Evolutionary conservation across 2,888 invertebrate species (phyloP).

Genomic region (Diarsia dahlii): DNA sequence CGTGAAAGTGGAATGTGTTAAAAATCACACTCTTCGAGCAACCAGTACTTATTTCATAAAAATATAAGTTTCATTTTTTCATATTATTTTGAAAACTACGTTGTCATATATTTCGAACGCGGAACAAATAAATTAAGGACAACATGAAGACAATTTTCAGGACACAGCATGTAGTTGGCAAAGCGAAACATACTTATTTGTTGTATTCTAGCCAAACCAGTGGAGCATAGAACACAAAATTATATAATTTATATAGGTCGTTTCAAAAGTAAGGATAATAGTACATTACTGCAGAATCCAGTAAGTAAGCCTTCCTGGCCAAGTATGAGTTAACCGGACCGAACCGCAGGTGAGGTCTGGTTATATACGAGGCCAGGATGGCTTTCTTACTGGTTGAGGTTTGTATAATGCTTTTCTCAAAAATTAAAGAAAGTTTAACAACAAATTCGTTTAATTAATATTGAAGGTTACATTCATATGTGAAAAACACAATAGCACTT

Average conservation of each 20-base stretch:
- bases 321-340: no score
- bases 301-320: no score
- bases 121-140: slow-evolving; percentile 34
- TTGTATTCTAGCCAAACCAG: slow-evolving; percentile 47
- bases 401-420: no score
- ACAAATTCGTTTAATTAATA: no score
- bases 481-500: no score
- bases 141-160: slow-evolving; percentile 8
- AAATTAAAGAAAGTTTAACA: no score
- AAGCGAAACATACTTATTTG: slow-evolving; percentile 30
- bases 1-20: neutral
- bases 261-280: slow-evolving; percentile 6
- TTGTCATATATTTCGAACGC: slow-evolving; percentile 10
- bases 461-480: no score
- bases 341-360: no score
- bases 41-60: neutral
- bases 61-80: neutral
- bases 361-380: no score
- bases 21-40: no score
- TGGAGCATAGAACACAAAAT: slow-evolving; percentile 28
- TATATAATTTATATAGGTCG: slow-evolving; percentile 26
- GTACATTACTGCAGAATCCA: no score
- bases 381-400: no score
- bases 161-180: slow-evolving; percentile 56
- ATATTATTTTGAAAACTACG: neutral